Evolutionary conservation across 2,797 vertebrate species (phyloP).

Genomic region (Siniperca obscura): DNA sequence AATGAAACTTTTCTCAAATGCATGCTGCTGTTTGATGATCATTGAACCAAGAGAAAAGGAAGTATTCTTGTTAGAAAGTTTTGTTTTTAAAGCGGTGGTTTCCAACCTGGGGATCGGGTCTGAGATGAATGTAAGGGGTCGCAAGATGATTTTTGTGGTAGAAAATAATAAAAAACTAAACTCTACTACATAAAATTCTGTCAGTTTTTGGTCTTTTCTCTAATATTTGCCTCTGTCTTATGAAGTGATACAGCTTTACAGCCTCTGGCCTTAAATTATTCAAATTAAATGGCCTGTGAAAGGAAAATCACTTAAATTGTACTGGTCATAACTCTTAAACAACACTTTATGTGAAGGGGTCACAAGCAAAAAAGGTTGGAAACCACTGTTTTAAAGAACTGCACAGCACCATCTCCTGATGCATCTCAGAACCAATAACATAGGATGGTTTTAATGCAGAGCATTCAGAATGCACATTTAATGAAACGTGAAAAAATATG

Average conservation of each 20-base stretch:
- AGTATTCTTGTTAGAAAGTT: background rate
- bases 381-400: background rate
- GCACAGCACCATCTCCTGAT: background rate
- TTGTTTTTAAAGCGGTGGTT: background rate
- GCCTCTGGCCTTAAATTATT: background rate
- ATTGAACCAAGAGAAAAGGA: background rate
- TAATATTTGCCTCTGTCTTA: background rate
- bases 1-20: background rate
- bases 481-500: background rate
- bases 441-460: background rate
- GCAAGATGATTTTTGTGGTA: background rate
- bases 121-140: too few relatives aligned
- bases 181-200: background rate
- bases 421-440: background rate
- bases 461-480: background rate
- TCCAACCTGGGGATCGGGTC: too few relatives aligned
- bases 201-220: background rate
- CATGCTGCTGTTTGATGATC: background rate
- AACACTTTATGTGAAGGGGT: background rate
- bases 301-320: background rate
- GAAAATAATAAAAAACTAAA: background rate
- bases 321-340: background rate
- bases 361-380: background rate
- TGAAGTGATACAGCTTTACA: background rate
- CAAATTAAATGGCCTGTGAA: background rate